Evolutionary conservation across 2,113 vertebrate species (phyloP).

Genomic region (Xiphophorus maculatus): DNA sequence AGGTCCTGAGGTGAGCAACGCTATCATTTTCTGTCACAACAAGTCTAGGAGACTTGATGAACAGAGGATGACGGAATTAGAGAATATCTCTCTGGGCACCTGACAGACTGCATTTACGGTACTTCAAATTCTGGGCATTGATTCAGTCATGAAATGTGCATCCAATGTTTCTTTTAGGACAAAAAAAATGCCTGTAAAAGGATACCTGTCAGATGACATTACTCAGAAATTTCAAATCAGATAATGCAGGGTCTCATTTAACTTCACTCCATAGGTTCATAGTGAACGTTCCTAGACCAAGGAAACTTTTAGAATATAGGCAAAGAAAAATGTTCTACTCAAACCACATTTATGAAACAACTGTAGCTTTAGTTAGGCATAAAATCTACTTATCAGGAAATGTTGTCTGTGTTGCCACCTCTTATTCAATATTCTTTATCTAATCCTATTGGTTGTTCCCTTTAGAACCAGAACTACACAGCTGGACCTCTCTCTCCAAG

Average conservation of each 20-base stretch:
- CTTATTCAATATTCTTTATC: not conserved
- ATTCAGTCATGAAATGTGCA: slow-evolving; percentile 74
- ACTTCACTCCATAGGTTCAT: slow-evolving; percentile 52
- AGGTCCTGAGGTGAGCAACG: not conserved
- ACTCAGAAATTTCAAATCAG: slow-evolving; percentile 59
- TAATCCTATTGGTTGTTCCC: not conserved
- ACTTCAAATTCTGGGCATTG: slow-evolving; percentile 67
- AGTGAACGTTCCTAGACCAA: slow-evolving; percentile 54
- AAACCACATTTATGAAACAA: slow-evolving; percentile 15
- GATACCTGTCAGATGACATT: slow-evolving; percentile 68
- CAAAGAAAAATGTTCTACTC: slow-evolving; percentile 9
- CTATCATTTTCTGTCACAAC: slow-evolving; percentile 36
- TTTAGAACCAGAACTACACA: not conserved
- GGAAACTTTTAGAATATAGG: slow-evolving; percentile 28
- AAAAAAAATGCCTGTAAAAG: slow-evolving; percentile 50
- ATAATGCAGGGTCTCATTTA: slow-evolving; percentile 59
- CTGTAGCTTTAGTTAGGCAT: not conserved
- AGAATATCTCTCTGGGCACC: slow-evolving; percentile 63
- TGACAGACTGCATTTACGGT: slow-evolving; percentile 67
- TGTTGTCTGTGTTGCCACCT: not conserved
- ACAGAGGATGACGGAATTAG: slow-evolving; percentile 51
- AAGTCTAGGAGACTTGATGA: slow-evolving; percentile 39
- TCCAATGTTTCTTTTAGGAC: slow-evolving; percentile 73
- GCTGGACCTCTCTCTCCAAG: not conserved
- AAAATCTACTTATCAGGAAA: not conserved